Evolutionary conservation across 2,888 invertebrate genomes (phyloP).

Genomic region (Hyalella azteca): DNA sequence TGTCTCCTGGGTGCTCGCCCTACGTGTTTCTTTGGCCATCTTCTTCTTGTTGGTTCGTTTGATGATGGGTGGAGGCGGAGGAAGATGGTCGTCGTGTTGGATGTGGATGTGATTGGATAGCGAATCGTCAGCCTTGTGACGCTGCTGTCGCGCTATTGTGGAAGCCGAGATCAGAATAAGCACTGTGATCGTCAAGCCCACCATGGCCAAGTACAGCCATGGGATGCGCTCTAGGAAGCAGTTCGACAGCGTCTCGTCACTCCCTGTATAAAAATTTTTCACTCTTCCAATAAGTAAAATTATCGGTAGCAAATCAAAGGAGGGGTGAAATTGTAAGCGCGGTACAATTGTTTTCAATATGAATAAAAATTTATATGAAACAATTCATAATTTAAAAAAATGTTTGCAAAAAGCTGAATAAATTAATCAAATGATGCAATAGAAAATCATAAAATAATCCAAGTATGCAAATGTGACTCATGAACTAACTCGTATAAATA

Average conservation of each 20-base stretch:
- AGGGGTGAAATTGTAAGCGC: too few species aligned
- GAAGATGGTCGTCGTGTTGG: background rate
- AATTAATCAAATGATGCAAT: too few species aligned
- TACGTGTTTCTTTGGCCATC: constrained; percentile 47
- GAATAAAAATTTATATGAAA: too few species aligned
- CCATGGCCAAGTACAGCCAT: constrained; percentile 55
- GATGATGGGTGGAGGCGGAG: background rate
- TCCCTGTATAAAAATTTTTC: constrained; percentile 40
- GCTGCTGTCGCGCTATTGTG: constrained; percentile 47
- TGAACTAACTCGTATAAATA: too few species aligned
- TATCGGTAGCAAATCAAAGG: background rate
- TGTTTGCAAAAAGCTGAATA: too few species aligned
- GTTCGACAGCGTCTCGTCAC: constrained; percentile 56
- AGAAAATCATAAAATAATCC: too few species aligned
- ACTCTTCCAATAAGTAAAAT: background rate
- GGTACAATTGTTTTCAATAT: too few species aligned
- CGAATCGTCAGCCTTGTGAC: constrained; percentile 26
- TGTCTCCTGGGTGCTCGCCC: constrained; percentile 56
- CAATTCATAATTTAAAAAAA: too few species aligned
- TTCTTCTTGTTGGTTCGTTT: constrained; percentile 36
- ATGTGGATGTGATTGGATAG: background rate
- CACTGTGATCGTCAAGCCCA: constrained; percentile 46
- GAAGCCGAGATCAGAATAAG: constrained; percentile 51
- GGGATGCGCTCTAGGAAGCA: constrained; percentile 55
- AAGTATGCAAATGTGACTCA: too few species aligned